Evolutionary conservation across 2,888 invertebrate genomes (phyloP), one percentile per base, ranked within the genome.

Genomic region (Nemotelus nigrinus): DNA sequence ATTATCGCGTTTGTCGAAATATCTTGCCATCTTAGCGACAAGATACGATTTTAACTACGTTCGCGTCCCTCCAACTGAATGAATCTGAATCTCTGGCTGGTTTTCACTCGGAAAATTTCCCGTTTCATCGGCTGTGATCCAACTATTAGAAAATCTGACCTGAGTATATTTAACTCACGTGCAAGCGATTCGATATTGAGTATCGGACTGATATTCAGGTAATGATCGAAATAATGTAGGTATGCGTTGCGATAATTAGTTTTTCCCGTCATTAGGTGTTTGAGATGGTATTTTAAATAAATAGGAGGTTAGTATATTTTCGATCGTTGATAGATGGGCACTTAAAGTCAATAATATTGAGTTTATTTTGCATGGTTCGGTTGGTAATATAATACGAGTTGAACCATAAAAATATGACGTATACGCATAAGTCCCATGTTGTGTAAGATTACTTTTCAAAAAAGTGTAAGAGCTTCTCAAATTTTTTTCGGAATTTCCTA

Each of bases 1-100:
- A 76, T 76, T 76, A 76, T 76, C 65, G 76, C 45, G 65, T 76
- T 76, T 76, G 65, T 76, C 65, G 76, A 74, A 74, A 74, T 74
- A 74, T 74, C 74, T 74, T 74, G 74, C 74, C 63, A 74, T 74
- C 63, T 74, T 74, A 74, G 47, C 39, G 55, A 67, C 70, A 44
- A 44, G 47, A 72, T 72, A 57, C 44, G 57, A 74, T 60, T 74
- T 7, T 47, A 39, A 70, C 47, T 43, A 70, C 44, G 70, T 44
- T 41, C 25, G 25, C 25, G 25, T 25, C 25, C 25, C 25, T 25
- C 25, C 25, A 25, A 25, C 25, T 25, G 25, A 25, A 25, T 70
- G 70, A 70, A 70, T 70, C 55, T 53, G 5, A 25, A 10, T 43
- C 7, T 60, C 7, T 58, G 58, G 4, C 8, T 5, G 6, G 53